These are phyloP conservation scores for Procambarus virginalis DNA, from an alignment of 1,140 invertebrate species.

Conservation along the genomic window DNA sequence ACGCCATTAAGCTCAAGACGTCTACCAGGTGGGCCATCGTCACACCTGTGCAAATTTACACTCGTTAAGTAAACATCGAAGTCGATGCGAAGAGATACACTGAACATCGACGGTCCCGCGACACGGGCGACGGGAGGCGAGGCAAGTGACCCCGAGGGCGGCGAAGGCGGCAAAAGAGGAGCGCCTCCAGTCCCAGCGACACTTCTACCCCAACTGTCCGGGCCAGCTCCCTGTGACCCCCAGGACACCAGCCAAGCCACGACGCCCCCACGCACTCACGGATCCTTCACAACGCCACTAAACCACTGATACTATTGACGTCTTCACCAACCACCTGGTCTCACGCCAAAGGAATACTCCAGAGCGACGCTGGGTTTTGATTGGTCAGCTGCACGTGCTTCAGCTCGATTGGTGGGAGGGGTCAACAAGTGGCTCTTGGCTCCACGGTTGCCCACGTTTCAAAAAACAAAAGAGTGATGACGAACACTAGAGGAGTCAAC, in stretches of 20 bases:
- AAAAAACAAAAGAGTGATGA: background rate
- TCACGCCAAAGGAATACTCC: background rate
- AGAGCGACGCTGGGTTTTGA: background rate
- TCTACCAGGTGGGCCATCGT: background rate
- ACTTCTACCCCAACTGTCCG: background rate
- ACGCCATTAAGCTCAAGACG: background rate
- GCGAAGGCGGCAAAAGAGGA: too few relatives aligned
- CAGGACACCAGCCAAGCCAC: background rate
- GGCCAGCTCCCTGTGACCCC: background rate
- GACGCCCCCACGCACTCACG: background rate
- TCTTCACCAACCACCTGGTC: background rate
- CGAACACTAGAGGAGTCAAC: too few relatives aligned
- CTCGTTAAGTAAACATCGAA: too few relatives aligned
- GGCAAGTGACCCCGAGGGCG: too few relatives aligned
- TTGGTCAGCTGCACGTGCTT: slow-evolving; percentile 3
- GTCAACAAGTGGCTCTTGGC: background rate
- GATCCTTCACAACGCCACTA: background rate
- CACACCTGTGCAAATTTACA: background rate
- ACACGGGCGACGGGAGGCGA: too few relatives aligned
- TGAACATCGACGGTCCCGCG: too few relatives aligned
- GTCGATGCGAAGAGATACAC: too few relatives aligned
- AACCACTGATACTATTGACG: background rate
- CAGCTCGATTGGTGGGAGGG: background rate
- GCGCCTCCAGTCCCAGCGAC: too few relatives aligned
- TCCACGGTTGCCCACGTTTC: background rate